Conservation (phyloP, 2,888 invertebrate species). For the Chironomus tentans region DNA sequence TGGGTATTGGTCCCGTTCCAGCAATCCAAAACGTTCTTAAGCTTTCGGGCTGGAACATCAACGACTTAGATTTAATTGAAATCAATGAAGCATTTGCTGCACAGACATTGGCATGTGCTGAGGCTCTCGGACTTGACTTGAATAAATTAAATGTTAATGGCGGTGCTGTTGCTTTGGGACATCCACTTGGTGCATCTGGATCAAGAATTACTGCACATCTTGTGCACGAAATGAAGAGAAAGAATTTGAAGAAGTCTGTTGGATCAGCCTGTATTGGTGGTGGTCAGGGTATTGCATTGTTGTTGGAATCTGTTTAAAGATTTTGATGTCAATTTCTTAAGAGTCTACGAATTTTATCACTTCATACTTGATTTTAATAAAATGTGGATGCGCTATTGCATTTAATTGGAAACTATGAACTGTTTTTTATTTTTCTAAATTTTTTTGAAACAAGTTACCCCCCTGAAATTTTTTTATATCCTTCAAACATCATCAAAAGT, state of each 20-base stretch:
- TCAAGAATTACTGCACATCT: constrained; percentile 85
- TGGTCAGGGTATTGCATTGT: constrained; percentile 92
- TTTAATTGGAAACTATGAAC: too few species aligned
- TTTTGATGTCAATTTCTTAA: neutral
- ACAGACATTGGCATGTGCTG: constrained; percentile 86
- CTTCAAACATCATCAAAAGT: too few species aligned
- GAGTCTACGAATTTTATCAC: too few species aligned
- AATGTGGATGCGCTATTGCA: too few species aligned
- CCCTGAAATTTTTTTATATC: too few species aligned
- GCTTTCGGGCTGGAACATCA: constrained; percentile 63
- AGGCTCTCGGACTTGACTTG: constrained; percentile 76
- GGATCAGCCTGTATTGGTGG: constrained; percentile 98
- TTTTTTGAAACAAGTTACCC: too few species aligned
- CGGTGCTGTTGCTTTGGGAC: constrained; percentile 94
- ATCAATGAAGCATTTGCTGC: constrained; percentile 98
- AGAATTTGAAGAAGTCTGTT: constrained; percentile 74
- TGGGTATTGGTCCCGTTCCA: constrained; percentile 95
- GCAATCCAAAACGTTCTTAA: constrained; percentile 82
- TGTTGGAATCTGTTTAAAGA: constrained; percentile 66
- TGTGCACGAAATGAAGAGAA: constrained; percentile 85
- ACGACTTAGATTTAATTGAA: constrained; percentile 91
- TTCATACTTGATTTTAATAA: too few species aligned
- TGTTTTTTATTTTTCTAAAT: too few species aligned
- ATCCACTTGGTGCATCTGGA: constrained; percentile 93
- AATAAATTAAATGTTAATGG: constrained; percentile 89